Evolutionary conservation across 1,140 invertebrate genomes (phyloP), one percentile per base, ranked within the genome.

Genomic region (Eufriesea mexicana): DNA sequence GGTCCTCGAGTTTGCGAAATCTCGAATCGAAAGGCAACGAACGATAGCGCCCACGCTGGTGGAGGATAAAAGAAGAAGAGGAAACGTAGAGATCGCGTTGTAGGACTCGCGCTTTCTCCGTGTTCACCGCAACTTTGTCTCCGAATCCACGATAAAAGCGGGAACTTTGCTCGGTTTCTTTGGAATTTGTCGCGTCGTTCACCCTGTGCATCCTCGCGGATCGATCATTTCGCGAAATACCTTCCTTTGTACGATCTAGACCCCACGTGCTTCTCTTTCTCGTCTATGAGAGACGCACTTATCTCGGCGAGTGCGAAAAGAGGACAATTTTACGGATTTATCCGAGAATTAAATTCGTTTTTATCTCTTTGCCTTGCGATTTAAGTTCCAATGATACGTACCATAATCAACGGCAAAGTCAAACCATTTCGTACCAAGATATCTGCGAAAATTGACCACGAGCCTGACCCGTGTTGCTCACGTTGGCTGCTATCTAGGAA

Each of bases 21-120:
- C 70, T 70, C 86, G 87, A 85, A 91, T 90, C 85, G 75, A 79
- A 82, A 4, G 35, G 35, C 1, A 90, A 51, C 80, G 79, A 89
- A 91, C 90, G 83, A 73, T 35, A 89, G 83, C 79, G 20, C 42
- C 18, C 45, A 28, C 0, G 23, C 2, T 25, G 55, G 9, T 18
- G 2, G 14, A 51, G 18, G n/a, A 42, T 49, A 42, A 49, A 64
- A 54, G 72, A 83, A 66, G 85, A 61, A 54, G 73, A 77, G 70
- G 84, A 86, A 87, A 87, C 89, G 84, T n/a, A 9, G 42, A 0
- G 14, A 2, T 23, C 62, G 28, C 42, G 62, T 64, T 35, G 61
- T 16, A 28, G 12, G 59, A 61, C 14, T 61, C 61, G 62, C 25
- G 23, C 49, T 54, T 54, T 35, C 28, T 51, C 45, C 66, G 86